phyloP scores from a whole-genome alignment of 2,797 vertebrate genomes.

The Nannoperca australis region DNA sequence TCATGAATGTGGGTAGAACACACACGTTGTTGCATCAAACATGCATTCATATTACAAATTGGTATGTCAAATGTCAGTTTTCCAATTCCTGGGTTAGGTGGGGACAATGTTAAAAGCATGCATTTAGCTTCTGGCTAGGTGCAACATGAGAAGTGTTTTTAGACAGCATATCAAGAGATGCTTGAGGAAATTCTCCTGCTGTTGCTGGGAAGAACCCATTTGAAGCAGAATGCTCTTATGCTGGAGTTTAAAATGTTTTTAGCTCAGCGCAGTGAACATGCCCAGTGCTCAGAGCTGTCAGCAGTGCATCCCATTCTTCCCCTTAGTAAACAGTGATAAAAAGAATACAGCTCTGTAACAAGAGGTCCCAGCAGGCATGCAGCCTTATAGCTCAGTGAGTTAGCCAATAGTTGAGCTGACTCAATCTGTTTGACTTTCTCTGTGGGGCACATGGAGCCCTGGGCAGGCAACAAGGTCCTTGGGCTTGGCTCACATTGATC shows the following conservation, averaged over 20 bases:
- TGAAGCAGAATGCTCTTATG: slow-evolving; percentile 26
- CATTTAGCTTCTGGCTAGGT: slow-evolving; percentile 14
- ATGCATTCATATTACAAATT: slow-evolving; percentile 10
- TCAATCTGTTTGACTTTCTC: slow-evolving; percentile 83
- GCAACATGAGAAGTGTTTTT: slow-evolving; percentile 24
- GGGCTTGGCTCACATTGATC: slow-evolving; percentile 78
- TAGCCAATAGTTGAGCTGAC: slow-evolving; percentile 77
- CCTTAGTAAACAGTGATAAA: slow-evolving; percentile 64
- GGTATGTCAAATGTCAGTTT: slow-evolving; percentile 7
- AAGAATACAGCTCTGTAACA: slow-evolving; percentile 65
- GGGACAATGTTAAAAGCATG: slow-evolving; percentile 7
- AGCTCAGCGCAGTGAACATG: slow-evolving; percentile 42
- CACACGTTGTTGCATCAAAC: not conserved
- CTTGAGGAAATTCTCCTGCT: slow-evolving; percentile 20
- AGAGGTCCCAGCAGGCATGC: slow-evolving; percentile 67
- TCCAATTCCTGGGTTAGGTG: slow-evolving; percentile 6
- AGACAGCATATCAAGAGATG: slow-evolving; percentile 31
- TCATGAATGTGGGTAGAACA: not conserved
- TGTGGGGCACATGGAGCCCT: slow-evolving; percentile 71
- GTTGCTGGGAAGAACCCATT: slow-evolving; percentile 34
- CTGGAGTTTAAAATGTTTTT: slow-evolving; percentile 39
- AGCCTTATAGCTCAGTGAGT: slow-evolving; percentile 70
- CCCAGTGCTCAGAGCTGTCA: slow-evolving; percentile 54
- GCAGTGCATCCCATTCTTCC: slow-evolving; percentile 58
- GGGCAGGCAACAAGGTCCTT: slow-evolving; percentile 77